Evolutionary conservation across 53 echinoderm and acorn worm genomes (phyloP).

Genomic region (Luidia sarsii): DNA sequence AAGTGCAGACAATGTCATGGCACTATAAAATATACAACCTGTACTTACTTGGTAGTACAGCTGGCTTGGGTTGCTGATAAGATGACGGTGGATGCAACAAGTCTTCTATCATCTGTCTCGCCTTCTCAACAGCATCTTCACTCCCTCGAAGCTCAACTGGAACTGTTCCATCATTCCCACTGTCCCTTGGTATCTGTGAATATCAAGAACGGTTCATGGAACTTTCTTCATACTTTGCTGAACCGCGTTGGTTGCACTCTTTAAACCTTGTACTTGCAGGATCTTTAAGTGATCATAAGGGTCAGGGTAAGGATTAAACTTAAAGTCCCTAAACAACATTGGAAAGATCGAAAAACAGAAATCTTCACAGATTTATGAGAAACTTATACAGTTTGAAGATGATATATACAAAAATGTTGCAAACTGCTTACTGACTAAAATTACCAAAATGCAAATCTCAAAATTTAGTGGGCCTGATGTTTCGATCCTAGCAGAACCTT

Average conservation of each 20-base stretch:
- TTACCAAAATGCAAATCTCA: too few relatives aligned
- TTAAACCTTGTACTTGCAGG: not conserved
- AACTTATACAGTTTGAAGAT: too few relatives aligned
- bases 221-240: not conserved
- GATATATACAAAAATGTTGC: too few relatives aligned
- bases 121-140: slow-evolving; percentile 72
- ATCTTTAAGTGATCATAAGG: too few relatives aligned
- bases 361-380: too few relatives aligned
- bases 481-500: too few relatives aligned
- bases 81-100: slow-evolving; percentile 43
- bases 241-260: not conserved
- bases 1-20: not conserved
- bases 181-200: slow-evolving; percentile 35
- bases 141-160: slow-evolving; percentile 75
- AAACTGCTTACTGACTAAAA: too few relatives aligned
- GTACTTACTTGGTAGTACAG: not conserved
- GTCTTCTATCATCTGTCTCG: slow-evolving; percentile 76
- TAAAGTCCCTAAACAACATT: too few relatives aligned
- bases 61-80: slow-evolving; percentile 8
- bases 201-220: not conserved
- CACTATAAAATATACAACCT: not conserved
- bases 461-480: too few relatives aligned
- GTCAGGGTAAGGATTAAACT: too few relatives aligned
- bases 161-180: slow-evolving; percentile 72
- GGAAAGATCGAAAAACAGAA: too few relatives aligned